Conservation (phyloP, 2,113 vertebrate genomes). For the human region GRCh38 chr14:97943001-97943500, state of each 20-base stretch:
- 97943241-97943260: background rate
- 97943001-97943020: fast-evolving
- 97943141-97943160: background rate
- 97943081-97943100: background rate
- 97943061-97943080: background rate
- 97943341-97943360: background rate
- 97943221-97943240: background rate
- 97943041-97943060: background rate
- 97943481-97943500: background rate
- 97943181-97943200: background rate
- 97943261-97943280: background rate
- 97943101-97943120: background rate
- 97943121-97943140: background rate
- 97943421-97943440: background rate
- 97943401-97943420: background rate
- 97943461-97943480: background rate
- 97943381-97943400: background rate
- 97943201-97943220: background rate
- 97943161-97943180: fast-evolving
- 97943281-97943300: background rate
- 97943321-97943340: background rate
- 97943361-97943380: background rate
- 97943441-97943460: background rate
- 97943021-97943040: background rate
- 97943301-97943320: background rate